Percentiles rank a stretch among this genome's conserved stretches.
Conservation (phyloP, 23 tunicate species). For the Clavelina lepadiformis region DNA sequence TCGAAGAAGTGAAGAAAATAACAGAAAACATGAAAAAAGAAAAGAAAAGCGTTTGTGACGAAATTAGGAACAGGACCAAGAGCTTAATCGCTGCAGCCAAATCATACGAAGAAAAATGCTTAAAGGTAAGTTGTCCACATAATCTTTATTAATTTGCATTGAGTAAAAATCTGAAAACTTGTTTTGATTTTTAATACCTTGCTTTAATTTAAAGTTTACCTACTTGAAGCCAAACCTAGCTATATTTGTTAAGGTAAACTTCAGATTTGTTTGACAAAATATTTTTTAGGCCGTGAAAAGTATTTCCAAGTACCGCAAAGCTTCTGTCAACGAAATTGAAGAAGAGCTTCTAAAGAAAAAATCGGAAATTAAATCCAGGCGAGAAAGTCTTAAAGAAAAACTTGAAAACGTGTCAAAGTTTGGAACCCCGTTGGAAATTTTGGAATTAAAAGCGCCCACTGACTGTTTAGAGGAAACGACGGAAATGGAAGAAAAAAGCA, state of each 20-base stretch:
- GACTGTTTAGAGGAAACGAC: constrained; percentile 6
- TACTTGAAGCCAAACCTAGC: too few relatives aligned
- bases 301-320: constrained; percentile 1
- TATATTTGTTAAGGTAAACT: neutral
- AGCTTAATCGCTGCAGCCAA: constrained; percentile 16
- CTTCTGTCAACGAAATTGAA: neutral
- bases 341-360: neutral
- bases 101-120: constrained; percentile 13
- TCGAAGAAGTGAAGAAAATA: neutral
- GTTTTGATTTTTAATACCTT: too few relatives aligned
- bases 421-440: constrained; percentile 26
- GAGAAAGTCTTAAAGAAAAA: neutral
- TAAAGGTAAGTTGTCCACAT: too few relatives aligned
- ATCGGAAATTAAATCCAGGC: neutral
- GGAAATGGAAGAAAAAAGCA: too few relatives aligned
- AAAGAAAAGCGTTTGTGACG: constrained; percentile 15
- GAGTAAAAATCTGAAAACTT: too few relatives aligned
- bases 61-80: constrained; percentile 18
- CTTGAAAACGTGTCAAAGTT: neutral
- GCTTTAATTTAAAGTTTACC: too few relatives aligned
- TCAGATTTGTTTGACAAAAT: neutral
- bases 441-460: neutral
- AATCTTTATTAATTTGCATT: too few relatives aligned
- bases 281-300: neutral
- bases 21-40: neutral